Percentiles rank a stretch among this genome's conserved stretches.
Conservation (phyloP, 1,140 invertebrate genomes). For the Odontomachus brunneus region DNA sequence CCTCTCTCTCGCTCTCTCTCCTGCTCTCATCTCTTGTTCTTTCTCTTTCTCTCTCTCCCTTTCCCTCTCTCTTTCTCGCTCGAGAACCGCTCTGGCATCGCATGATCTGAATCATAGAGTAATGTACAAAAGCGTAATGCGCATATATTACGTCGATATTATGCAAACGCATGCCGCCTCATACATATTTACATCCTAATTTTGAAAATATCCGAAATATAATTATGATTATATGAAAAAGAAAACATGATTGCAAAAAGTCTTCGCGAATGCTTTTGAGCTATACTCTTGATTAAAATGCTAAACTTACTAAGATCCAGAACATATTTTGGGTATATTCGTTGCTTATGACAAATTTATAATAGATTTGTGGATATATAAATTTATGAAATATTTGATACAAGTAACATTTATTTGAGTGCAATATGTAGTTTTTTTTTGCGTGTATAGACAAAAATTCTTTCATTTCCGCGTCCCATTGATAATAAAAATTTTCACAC, state of each 20-base stretch:
- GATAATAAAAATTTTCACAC: background rate
- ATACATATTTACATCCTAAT: background rate
- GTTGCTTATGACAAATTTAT: too few species aligned
- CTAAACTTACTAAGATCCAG: too few species aligned
- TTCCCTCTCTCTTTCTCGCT: conserved; percentile 21
- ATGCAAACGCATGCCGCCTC: background rate
- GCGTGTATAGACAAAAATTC: background rate
- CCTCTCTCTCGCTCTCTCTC: background rate
- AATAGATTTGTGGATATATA: too few species aligned
- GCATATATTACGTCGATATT: background rate
- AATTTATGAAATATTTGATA: too few species aligned
- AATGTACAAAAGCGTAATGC: background rate
- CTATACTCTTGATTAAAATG: too few species aligned
- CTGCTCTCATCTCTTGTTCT: too few species aligned
- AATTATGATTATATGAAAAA: background rate
- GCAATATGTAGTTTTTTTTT: too few species aligned
- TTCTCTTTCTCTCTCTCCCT: too few species aligned
- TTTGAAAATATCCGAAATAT: background rate
- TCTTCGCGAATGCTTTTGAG: background rate
- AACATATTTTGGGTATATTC: too few species aligned
- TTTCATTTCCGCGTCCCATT: background rate
- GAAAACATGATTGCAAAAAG: background rate
- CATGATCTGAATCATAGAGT: background rate
- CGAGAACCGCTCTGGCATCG: conserved; percentile 26
- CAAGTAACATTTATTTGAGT: too few species aligned